phyloP scores from a whole-genome alignment of 2,888 invertebrate genomes.

The Amiota minor region DNA sequence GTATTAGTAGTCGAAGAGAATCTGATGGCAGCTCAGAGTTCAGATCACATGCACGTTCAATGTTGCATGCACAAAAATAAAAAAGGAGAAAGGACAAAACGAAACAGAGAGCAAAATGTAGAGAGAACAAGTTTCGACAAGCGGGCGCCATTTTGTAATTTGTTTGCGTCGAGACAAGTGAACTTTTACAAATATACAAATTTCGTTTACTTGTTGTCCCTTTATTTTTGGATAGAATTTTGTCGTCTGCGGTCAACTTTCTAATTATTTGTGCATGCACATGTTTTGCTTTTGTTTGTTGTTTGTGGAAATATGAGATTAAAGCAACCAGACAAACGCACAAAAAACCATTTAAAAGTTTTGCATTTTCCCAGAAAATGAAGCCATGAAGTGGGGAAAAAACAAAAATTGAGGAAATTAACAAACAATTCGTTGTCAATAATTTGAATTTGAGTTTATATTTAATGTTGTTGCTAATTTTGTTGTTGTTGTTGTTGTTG shows the following conservation, averaged over 20 bases:
- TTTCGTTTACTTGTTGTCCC: background rate
- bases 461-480: background rate
- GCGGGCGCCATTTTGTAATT: slow-evolving; percentile 5
- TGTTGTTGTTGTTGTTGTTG: background rate
- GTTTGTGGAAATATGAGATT: background rate
- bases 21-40: background rate
- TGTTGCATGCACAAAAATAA: background rate
- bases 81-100: background rate
- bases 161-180: background rate
- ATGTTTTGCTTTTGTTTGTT: background rate
- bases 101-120: background rate
- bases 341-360: slow-evolving; percentile 4
- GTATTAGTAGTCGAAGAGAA: background rate
- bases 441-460: background rate
- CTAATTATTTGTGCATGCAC: background rate
- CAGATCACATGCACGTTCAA: background rate
- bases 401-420: slow-evolving; percentile 1
- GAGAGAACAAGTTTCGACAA: background rate
- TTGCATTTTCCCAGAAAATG: background rate
- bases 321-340: background rate
- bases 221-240: background rate
- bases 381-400: too few relatives aligned
- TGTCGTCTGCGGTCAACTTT: background rate
- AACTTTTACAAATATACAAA: background rate
- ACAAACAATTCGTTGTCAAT: slow-evolving; percentile 8